Percentiles rank a stretch among this genome's conserved stretches.
These are phyloP conservation scores for Potorous gilbertii DNA, from an alignment of 2,797 vertebrate species.

Conservation along the genomic window DNA sequence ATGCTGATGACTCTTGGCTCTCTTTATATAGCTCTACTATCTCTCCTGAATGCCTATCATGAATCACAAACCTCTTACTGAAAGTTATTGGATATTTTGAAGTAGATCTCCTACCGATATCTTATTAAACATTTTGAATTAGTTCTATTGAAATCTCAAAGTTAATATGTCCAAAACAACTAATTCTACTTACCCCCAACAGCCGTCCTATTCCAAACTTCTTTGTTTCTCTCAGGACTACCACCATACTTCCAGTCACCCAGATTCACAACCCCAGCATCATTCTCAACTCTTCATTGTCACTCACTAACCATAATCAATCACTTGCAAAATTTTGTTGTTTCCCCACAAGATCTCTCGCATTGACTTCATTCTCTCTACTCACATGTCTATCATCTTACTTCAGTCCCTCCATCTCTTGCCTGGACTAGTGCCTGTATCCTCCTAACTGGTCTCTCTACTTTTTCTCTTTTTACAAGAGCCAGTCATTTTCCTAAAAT, in stretches of 20 bases:
- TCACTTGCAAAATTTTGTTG: not conserved
- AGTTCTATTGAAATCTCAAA: not conserved
- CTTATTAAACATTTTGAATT: not conserved
- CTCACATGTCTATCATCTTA: not conserved
- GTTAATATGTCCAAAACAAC: not conserved
- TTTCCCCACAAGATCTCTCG: not conserved
- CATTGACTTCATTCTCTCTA: not conserved
- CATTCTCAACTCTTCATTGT: not conserved
- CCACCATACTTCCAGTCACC: not conserved
- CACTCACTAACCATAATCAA: not conserved
- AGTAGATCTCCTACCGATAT: not conserved
- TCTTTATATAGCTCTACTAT: not conserved
- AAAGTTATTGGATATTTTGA: not conserved
- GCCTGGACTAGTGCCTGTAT: not conserved
- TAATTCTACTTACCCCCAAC: not conserved
- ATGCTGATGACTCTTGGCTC: not conserved
- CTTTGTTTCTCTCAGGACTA: not conserved
- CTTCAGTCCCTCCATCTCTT: not conserved
- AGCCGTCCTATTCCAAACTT: not conserved
- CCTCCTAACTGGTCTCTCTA: not conserved
- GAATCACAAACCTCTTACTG: not conserved
- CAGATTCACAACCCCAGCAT: not conserved
- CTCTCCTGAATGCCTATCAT: not conserved
- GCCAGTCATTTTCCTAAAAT: not conserved
- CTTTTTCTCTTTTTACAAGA: not conserved